Evolutionary conservation across 2,888 invertebrate genomes (phyloP).

Genomic region (Barypeithes pellucidus): DNA sequence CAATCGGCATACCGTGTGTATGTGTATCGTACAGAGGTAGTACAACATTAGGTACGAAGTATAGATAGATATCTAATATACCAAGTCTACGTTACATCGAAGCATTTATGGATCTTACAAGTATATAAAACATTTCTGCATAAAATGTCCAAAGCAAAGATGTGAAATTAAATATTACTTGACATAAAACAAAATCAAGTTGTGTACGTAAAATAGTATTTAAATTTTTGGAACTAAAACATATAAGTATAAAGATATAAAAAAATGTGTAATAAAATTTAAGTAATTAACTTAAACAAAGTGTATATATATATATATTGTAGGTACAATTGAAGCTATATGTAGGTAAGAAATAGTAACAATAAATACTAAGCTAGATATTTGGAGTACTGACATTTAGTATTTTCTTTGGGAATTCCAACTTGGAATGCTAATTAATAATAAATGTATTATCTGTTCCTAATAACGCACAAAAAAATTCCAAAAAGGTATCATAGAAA

Average conservation of each 20-base stretch:
- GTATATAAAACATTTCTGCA: not conserved
- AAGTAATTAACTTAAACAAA: constrained; percentile 8
- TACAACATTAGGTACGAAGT: constrained; percentile 3
- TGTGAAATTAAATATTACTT: constrained; percentile 52
- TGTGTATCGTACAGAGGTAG: no score
- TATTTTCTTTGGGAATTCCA: no score
- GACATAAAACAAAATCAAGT: constrained; percentile 64
- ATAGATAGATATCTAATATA: constrained; percentile 8
- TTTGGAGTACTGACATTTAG: no score
- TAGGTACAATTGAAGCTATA: constrained; percentile 7
- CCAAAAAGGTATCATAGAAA: no score
- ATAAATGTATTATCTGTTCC: no score
- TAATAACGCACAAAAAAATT: no score
- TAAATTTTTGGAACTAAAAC: constrained; percentile 24
- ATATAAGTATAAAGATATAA: constrained; percentile 15
- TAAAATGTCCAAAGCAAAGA: constrained; percentile 55
- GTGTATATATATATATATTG: constrained; percentile 13
- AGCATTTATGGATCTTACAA: not conserved
- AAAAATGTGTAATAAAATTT: constrained; percentile 5
- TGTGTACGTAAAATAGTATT: constrained; percentile 55
- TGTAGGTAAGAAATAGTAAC: constrained; percentile 11
- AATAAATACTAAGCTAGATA: constrained; percentile 9
- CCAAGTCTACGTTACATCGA: constrained; percentile 12
- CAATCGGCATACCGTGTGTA: no score
- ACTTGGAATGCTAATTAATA: no score